A percentile compares a stretch with the other conserved stretches of the same genome.
Conservation (phyloP, 2,113 vertebrate species). For the Podilymbus podiceps region DNA sequence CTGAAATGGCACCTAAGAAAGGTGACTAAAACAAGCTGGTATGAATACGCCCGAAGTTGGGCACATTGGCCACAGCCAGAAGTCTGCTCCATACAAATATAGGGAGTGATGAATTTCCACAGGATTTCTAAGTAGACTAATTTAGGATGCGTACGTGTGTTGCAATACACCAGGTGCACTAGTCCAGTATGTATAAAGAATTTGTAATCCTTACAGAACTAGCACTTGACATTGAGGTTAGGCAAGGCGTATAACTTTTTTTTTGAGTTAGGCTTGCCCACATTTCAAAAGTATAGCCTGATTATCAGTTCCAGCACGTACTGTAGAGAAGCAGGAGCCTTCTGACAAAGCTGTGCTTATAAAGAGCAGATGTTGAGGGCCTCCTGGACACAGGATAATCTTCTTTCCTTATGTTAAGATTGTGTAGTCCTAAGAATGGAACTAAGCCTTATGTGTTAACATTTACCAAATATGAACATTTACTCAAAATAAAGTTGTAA, state of each 20-base stretch:
- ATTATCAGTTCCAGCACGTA: neutral
- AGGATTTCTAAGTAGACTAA: neutral
- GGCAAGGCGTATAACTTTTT: neutral
- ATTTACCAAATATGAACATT: neutral
- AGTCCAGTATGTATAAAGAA: neutral
- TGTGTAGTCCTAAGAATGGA: neutral
- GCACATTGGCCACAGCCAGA: neutral
- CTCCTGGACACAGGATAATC: neutral
- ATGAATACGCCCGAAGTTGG: neutral
- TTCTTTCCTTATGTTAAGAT: neutral
- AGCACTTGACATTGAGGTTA: neutral
- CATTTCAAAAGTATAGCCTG: neutral
- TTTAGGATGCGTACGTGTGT: neutral
- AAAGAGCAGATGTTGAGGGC: neutral
- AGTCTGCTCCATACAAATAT: neutral
- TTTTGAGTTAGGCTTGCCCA: neutral
- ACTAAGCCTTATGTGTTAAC: neutral
- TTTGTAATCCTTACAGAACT: neutral
- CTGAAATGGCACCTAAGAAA: neutral
- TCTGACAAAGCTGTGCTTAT: neutral
- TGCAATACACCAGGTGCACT: neutral
- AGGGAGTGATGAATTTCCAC: neutral
- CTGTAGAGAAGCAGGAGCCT: neutral
- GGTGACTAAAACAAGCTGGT: neutral
- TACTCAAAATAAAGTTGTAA: neutral